Evolutionary conservation across 2,113 vertebrate genomes (phyloP), one percentile per base, ranked within the genome.

Genomic region (Alectura lathami): DNA sequence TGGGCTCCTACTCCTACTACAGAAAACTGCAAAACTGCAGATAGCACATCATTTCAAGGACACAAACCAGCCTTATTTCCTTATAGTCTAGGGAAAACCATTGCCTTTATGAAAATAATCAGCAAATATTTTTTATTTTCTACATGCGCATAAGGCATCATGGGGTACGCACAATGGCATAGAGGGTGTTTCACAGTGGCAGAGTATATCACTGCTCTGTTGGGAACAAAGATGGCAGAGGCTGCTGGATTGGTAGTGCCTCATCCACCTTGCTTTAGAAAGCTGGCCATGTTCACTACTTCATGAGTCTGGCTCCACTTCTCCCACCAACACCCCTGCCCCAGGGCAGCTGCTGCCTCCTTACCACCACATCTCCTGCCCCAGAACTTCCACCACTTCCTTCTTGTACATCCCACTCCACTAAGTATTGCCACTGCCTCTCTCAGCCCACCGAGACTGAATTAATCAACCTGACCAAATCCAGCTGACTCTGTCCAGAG

Each of bases 301-400:
- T 93, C 68, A 86, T 47, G 86, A 32, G 76, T 77, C 72, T 67
- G 59, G 80, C 59, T 88, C 76, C 89, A 74, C 79, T 83, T 76
- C 92, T 93, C 27, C 50, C 48, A 90, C 64, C 68, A 81, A 64
- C 93, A 75, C 68, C 92, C 88, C 56, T 70, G 79, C 93, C 50
- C 34, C 68, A 83, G 60, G 92, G 83, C 20, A 90, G 83, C 56
- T 88, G 80, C 82, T 89, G 70, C 34, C 51, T 91, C 54, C 54
- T 87, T 45, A 69, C 67, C 85, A 85, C 79, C 32, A 36, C 6
- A 83, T 34, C 42, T 88, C 50, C 85, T 86, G 76, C 50, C 47
- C 54, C 76, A 88, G 72, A 83, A 90, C 73, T 54, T 90, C 68
- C 20, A 90, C 80, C 91, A 86, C 73, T 95, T 96, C 92, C 88